Evolutionary conservation across 2,113 vertebrate genomes (phyloP).

Genomic region (Nothobranchius kuhntae): DNA sequence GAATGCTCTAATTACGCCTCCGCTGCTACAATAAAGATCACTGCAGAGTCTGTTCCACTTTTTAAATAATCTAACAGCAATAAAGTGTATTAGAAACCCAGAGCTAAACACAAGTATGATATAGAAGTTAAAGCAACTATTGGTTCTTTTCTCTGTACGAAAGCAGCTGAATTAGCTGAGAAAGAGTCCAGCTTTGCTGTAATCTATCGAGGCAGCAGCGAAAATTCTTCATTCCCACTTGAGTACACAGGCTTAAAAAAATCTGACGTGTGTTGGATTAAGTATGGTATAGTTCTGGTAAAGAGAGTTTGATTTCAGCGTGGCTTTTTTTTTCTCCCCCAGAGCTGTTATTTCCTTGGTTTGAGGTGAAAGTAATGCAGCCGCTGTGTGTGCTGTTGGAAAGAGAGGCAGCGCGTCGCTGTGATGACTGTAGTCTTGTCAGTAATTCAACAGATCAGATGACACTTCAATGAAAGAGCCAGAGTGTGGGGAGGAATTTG

Average conservation of each 20-base stretch:
- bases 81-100: too few relatives aligned
- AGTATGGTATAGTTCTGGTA: background rate
- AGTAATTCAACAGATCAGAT: constrained; percentile 76
- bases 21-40: too few relatives aligned
- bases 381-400: constrained; percentile 61
- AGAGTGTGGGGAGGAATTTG: constrained; percentile 66
- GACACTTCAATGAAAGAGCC: constrained; percentile 74
- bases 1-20: too few relatives aligned
- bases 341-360: constrained; percentile 56
- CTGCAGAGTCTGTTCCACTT: too few relatives aligned
- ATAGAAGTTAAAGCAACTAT: too few relatives aligned
- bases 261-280: background rate
- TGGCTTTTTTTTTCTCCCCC: background rate
- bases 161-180: background rate
- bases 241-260: background rate
- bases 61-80: too few relatives aligned
- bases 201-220: too few relatives aligned
- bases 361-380: constrained; percentile 66
- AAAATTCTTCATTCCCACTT: background rate
- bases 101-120: too few relatives aligned
- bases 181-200: too few relatives aligned
- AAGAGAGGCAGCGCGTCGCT: constrained; percentile 52
- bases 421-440: constrained; percentile 75
- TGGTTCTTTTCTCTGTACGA: background rate
- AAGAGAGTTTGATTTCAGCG: constrained; percentile 26